Conservation (phyloP, 2,113 vertebrate genomes). For the Prinia subflava region DNA sequence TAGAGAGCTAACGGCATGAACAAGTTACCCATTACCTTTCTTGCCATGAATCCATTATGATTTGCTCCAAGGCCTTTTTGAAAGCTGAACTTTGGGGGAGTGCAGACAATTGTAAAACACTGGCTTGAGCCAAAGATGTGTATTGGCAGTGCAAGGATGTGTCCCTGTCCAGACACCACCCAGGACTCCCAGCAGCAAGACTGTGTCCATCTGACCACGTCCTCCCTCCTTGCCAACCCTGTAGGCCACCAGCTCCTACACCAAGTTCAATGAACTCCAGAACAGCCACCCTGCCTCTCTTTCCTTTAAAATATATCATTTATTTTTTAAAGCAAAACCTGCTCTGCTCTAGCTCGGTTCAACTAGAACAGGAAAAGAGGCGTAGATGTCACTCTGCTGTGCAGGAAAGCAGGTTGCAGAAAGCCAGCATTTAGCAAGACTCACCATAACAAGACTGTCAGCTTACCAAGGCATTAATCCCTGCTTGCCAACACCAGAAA, state of each 20-base stretch:
- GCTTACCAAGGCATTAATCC: not conserved
- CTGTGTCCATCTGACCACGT: not conserved
- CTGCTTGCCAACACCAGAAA: not conserved
- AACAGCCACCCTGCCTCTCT: not conserved
- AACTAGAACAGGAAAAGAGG: not conserved
- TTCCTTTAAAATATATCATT: not conserved
- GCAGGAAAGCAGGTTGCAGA: not conserved
- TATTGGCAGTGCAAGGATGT: accelerated
- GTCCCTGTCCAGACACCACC: not conserved
- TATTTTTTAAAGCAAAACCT: not conserved
- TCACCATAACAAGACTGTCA: not conserved
- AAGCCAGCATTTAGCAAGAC: constrained; percentile 19
- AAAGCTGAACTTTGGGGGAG: not conserved
- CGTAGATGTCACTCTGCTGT: not conserved
- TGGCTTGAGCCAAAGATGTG: not conserved
- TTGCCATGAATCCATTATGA: not conserved
- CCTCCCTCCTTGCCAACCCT: not conserved
- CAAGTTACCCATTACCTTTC: not conserved
- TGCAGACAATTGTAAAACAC: not conserved
- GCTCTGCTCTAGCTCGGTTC: not conserved
- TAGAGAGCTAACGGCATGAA: not conserved
- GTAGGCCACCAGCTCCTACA: accelerated
- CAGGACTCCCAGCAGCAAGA: not conserved
- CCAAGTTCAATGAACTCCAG: not conserved
- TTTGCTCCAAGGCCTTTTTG: not conserved